Conservation (phyloP, 2,888 invertebrate genomes). For the Pycnomerus fuliginosus region DNA sequence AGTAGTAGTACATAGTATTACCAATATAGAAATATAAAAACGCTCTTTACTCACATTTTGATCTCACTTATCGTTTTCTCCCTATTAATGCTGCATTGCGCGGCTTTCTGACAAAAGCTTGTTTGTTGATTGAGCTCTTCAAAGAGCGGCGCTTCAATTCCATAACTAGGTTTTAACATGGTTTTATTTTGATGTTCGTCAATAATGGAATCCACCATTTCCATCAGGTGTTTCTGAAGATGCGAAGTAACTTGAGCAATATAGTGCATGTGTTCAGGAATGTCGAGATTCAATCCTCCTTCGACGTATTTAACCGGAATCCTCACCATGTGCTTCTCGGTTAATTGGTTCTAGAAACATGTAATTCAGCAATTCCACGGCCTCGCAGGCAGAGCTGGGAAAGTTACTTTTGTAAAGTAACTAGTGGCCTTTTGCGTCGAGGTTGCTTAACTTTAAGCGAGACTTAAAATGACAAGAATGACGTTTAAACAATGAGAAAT, state of each 20-base stretch:
- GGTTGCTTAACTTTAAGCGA: too few relatives aligned
- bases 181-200: conserved; percentile 65
- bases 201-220: conserved; percentile 67
- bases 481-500: too few relatives aligned
- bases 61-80: conserved; percentile 68
- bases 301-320: conserved; percentile 58
- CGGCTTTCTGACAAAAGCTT: conserved; percentile 68
- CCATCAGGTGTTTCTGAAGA: conserved; percentile 65
- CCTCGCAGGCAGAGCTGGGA: too few relatives aligned
- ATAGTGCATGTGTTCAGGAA: conserved; percentile 64
- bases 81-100: conserved; percentile 68
- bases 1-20: too few relatives aligned
- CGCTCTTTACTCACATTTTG: conserved; percentile 60
- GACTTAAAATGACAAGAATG: too few relatives aligned
- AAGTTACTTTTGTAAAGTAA: too few relatives aligned
- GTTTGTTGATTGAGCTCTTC: conserved; percentile 73
- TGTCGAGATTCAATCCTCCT: conserved; percentile 54
- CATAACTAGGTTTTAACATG: conserved; percentile 60
- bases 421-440: too few relatives aligned
- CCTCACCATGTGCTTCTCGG: conserved; percentile 71
- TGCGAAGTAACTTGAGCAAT: conserved; percentile 64
- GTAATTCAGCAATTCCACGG: too few relatives aligned
- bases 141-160: conserved; percentile 63
- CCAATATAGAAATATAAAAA: conserved; percentile 2
- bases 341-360: conserved; percentile 62